Base-by-base conservation (phyloP, 2,113 vertebrate genomes). In the Stercorarius parasiticus region DNA sequence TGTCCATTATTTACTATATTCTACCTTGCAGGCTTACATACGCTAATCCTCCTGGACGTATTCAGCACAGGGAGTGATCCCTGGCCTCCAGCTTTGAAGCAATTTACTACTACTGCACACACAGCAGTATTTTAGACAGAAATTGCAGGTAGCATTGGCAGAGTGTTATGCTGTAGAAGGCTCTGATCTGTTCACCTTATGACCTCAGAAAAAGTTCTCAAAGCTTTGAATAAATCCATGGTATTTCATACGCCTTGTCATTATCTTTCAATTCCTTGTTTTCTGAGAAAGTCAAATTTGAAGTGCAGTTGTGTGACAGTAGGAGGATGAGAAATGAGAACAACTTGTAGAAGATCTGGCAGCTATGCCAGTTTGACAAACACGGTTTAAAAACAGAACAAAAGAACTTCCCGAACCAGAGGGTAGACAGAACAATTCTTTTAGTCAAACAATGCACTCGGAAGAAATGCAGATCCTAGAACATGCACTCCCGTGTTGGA, bases 401-500 rank as follows among this genome's bases (percentile, higher is more conserved):
- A 56, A 93, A 76, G 36, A 66, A 76, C 22, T 74, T 78, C 16
- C 32, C 22, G 64, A 82, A 89, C 5, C 18, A 67, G 16, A 55
- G 4, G 6, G 16, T 13, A 76, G 27, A 25, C 7, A 86, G 26
- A 83, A 45, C 15, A 58, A 47, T 29, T 67, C 6, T 49, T 74
- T 30, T 10, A 90, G 58, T 34, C 17, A 71, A 56, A 69, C 25
- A 86, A 47, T 1, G 8, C 22, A 27, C 62, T 80, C 9, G 34
- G 45, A 81, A 78, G 25, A 96, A 89, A 79, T 9, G 4, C 26
- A 74, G 26, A 61, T 23, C 20, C n/a, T 42, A 50, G 22, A 82
- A 72, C 6, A 29, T 2, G 2, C 3, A 22, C 0, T 1, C 6
- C 4, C 10, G 19, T 26, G 4, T 6, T 25, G 9, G 6, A 27